Base-by-base conservation (phyloP, 1,140 invertebrate genomes). In the Caenorhabditis brenneri region DNA sequence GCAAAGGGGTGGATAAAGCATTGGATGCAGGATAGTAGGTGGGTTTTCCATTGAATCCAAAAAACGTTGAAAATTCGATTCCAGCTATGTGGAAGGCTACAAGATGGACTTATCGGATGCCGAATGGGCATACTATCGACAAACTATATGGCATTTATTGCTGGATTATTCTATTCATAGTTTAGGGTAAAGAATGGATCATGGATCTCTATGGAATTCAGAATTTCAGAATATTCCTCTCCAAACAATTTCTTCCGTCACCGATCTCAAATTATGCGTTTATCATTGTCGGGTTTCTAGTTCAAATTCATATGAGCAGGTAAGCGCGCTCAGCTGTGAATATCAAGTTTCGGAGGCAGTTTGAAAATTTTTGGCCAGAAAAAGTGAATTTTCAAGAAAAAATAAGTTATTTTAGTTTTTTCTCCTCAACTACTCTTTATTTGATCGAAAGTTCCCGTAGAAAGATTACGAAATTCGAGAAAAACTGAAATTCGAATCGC, bases 91-190 rank as follows among this genome's bases (percentile, higher is more conserved):
- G 3, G 5, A 27, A 27, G 85, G 78, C 46, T 55, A 16, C 19
- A 69, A 85, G 79, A 60, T 53, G 33, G 85, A 86, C 31, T 27
- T 46, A 39, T 81, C 81, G 9, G 85, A 86, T 60, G 39, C 53
- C 4, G 85, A 86, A 60, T 86, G 85, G 85, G 42, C 51, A 24
- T 69, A 82, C 51, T 86, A 79, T 79, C 58, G 85, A 49, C 36
- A 80, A 27, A 82, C 79, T 33, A 12, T 85, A 10, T 36, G 46
- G 24, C 46, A 51, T 65, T 22, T 84, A 15, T 4, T 84, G 12
- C 19, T 80, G 53, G 83, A 46, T 78, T 74, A 49, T n/a, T 9
- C 27, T 0, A 7, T 29, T 1, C 78, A 84, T 48, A 58, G 48
- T 36, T 33, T 80, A 27, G 79, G 74, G 79, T 80, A 15, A 10